Evolutionary conservation across 2,888 invertebrate genomes (phyloP), one percentile per base, ranked within the genome.

Genomic region (Digitonthophagus gazella): DNA sequence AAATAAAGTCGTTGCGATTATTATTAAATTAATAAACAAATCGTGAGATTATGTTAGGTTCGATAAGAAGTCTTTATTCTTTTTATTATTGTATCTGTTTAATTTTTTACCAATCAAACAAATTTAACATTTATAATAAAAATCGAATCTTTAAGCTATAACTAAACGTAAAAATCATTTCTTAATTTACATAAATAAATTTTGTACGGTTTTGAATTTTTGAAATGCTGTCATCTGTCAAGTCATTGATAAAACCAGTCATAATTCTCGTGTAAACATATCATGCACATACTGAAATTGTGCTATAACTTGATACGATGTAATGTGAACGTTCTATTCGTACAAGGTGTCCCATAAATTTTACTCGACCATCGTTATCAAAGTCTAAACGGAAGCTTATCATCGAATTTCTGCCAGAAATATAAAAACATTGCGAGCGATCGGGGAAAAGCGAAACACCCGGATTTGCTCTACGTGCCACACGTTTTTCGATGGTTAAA

Each of bases 381-480:
- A n/a, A 61, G n/a, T 18, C 18, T 20, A 20, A 61, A 61, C 11
- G 16, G 5, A 11, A 8, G 28, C 11, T 11, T 5, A 44, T 8
- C 28, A 44, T 44, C 28, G 28, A 44, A 44, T 11, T 44, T 44
- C 28, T 44, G 28, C 18, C 61, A 61, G 18, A 18, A 18, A n/a
- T 61, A 8, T 20, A 20, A 8, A n/a, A 16, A 61, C n/a, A 18
- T 18, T 61, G 61, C 61, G 4, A 61, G 61, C 61, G 18, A 18
- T 19, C 6, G 61, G 8, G 61, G 61, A 71, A 67, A 75, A 15
- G 80, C 79, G 0, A 80, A 78, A 75, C 80, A 80, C 2, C 82
- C 82, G 0, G 82, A 82, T 66, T 72, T 82, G 54, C 79, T 83
- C 22, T 83, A 83, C 73, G 77, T 83, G 22, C 83, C 83, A 0